Conservation (phyloP, 2,888 invertebrate species). For the Drymonia ruficornis region DNA sequence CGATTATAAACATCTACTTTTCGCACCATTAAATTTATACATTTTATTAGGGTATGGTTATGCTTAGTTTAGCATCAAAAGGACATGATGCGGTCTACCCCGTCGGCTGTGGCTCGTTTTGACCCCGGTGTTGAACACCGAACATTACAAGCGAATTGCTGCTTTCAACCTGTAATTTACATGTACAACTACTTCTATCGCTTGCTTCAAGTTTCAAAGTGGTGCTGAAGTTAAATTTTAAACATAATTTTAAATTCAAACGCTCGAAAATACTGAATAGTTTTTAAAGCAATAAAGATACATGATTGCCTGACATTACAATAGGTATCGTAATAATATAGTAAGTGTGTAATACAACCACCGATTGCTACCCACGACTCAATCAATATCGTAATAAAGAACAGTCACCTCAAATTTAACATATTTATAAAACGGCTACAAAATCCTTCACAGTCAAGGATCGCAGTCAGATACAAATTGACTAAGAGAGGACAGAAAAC, state of each 20-base stretch:
- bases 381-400: not conserved
- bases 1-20: not conserved
- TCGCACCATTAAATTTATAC: not conserved
- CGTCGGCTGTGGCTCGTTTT: conserved; percentile 21
- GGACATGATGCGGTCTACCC: conserved; percentile 13
- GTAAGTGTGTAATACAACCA: no score
- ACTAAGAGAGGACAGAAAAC: conserved; percentile 43
- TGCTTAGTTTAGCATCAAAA: not conserved
- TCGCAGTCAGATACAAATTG: conserved; percentile 37
- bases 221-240: not conserved
- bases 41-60: no score
- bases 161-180: conserved; percentile 23
- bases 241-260: no score
- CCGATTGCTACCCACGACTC: no score
- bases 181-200: conserved; percentile 3
- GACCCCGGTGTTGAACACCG: conserved; percentile 21
- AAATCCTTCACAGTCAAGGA: conserved; percentile 35
- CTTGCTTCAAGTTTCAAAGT: not conserved
- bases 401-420: not conserved
- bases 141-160: conserved; percentile 26
- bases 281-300: no score
- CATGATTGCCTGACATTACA: no score
- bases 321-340: no score
- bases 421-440: conserved; percentile 21
- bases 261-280: not conserved